These are phyloP conservation scores for Erebia epiphron DNA, from an alignment of 2,888 invertebrate genomes.

Conservation along the genomic window DNA sequence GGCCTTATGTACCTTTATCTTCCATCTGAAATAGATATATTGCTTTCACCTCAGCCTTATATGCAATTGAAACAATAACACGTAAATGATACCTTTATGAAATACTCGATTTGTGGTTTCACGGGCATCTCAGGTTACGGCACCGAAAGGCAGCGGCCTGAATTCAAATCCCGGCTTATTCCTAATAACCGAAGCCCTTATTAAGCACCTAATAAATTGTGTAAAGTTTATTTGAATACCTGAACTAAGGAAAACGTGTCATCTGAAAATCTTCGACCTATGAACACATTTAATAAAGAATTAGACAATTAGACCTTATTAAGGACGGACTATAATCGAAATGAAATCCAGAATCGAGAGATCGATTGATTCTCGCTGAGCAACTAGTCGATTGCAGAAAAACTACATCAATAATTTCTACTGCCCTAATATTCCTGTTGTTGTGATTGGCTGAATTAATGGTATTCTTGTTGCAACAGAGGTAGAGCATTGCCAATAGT, in stretches of 20 bases:
- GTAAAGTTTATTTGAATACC: constrained; percentile 1
- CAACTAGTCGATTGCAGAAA: too few species aligned
- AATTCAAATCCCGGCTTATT: constrained; percentile 40
- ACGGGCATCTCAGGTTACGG: constrained; percentile 35
- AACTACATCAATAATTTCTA: too few species aligned
- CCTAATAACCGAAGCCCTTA: constrained; percentile 40
- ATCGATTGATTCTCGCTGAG: too few species aligned
- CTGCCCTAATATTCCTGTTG: too few species aligned
- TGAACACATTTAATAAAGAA: background rate
- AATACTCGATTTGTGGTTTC: constrained; percentile 35
- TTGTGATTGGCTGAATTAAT: too few species aligned
- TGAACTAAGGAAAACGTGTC: background rate
- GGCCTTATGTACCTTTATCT: too few species aligned
- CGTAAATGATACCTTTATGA: constrained; percentile 5
- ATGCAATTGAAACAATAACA: constrained; percentile 3
- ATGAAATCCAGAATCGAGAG: background rate
- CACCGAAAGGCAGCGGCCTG: constrained; percentile 38
- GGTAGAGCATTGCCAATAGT: too few species aligned
- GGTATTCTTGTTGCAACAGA: too few species aligned
- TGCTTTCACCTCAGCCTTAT: background rate
- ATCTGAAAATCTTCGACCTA: background rate
- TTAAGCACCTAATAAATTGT: constrained; percentile 28
- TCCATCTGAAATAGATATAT: background rate
- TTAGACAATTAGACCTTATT: background rate
- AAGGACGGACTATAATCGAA: background rate